Evolutionary conservation across 2,113 vertebrate genomes (phyloP), one percentile per base, ranked within the genome.

Genomic region (Polyodon spathula): DNA sequence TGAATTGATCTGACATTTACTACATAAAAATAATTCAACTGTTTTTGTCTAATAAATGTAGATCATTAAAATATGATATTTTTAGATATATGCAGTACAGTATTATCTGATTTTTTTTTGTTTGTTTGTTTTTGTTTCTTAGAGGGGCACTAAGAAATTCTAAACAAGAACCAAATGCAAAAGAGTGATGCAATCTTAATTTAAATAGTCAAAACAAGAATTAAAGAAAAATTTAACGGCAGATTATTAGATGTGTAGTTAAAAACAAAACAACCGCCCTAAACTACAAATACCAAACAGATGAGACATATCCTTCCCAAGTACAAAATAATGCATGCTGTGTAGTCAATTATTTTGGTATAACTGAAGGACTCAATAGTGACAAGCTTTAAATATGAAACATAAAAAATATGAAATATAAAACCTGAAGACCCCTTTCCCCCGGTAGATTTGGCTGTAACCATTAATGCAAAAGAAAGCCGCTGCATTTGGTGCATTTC

Each of bases 401-500:
- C n/a, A n/a, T n/a, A n/a, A n/a, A n/a, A n/a, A n/a, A n/a, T n/a
- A n/a, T n/a, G n/a, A n/a, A n/a, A n/a, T n/a, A n/a, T n/a, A n/a
- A n/a, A 4, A 55, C 10, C 17, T 10, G 6, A 17, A 37, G 9
- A 11, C 12, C 48, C 48, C 2, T 50, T 50, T 50, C 53, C 6
- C n/a, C 12, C 46, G 41, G 40, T 54, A 40, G 59, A 48, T 61
- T 60, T 66, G 58, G 59, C 64, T 38, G 10, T 56, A 65, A 58
- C 61, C 63, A 54, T 39, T 54, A 68, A 63, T 58, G 58, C 43
- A 46, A 56, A 58, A 56, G 37, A 61, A 37, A 39, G 48, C 74
- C 77, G 37, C 76, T 59, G 72, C 68, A 64, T 66, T 75, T 81
- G 79, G n/a, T 84, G 86, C 78, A 62, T 82, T 86, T 87, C 83